Conservation (phyloP, 1,140 invertebrate species). For the Mactra quadrangularis region DNA sequence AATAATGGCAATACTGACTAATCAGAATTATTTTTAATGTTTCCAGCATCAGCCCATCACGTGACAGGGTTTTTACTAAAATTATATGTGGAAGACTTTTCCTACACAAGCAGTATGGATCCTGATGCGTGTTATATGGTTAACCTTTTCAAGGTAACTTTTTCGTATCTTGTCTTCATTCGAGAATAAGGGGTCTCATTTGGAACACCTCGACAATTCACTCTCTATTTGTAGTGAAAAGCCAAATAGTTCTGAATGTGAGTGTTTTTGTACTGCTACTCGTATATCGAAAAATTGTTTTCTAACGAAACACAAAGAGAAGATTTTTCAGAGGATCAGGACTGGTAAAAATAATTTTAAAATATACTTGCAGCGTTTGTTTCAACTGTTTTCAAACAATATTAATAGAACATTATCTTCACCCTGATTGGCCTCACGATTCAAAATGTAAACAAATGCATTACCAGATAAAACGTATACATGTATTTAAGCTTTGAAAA, state of each 20-base stretch:
- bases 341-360: no score
- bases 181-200: not conserved
- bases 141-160: no score
- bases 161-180: not conserved
- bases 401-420: no score
- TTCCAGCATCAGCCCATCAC: constrained; percentile 1
- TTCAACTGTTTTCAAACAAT: no score
- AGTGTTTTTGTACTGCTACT: not conserved
- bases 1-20: not conserved
- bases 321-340: no score
- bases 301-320: no score
- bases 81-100: constrained; percentile 4
- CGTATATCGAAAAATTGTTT: no score
- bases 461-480: no score
- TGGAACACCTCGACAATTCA: not conserved
- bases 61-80: constrained; percentile 19
- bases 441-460: no score
- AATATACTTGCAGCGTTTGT: no score
- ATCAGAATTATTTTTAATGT: not conserved
- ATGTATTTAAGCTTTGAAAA: no score
- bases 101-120: not conserved
- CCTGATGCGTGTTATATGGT: not conserved
- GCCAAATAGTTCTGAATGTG: not conserved
- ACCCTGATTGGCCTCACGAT: no score
- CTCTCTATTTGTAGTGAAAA: not conserved